phyloP scores from a whole-genome alignment of 1,140 invertebrate species.

The Thalassaphorura encarpata region DNA sequence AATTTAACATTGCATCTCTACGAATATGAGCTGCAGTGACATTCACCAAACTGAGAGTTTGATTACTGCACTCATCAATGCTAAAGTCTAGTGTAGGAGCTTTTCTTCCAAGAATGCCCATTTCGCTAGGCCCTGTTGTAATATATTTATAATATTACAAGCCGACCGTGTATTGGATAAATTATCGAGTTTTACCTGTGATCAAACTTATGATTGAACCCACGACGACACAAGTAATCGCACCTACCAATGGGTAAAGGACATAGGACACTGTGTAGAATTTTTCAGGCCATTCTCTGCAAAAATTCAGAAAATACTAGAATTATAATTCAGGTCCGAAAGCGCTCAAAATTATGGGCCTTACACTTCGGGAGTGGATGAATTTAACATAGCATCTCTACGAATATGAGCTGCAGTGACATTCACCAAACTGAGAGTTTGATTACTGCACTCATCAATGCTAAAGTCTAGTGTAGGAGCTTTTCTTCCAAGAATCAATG shows the following conservation, averaged over 20 bases:
- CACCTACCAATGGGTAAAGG: slow-evolving; percentile 29
- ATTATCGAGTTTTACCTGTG: slow-evolving; percentile 19
- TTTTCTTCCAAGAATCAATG: slow-evolving; percentile 1
- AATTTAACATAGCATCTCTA: neutral
- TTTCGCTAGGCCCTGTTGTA: too few relatives aligned
- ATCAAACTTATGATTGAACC: slow-evolving; percentile 24
- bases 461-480: slow-evolving; percentile 16
- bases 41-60: neutral
- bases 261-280: slow-evolving; percentile 29
- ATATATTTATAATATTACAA: too few relatives aligned
- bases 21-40: neutral
- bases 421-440: slow-evolving; percentile 8
- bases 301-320: neutral
- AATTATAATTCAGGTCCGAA: neutral
- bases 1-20: neutral
- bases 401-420: neutral
- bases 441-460: slow-evolving; percentile 18
- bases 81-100: neutral
- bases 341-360: neutral
- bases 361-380: neutral
- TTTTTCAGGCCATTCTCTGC: slow-evolving; percentile 25
- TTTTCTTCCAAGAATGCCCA: neutral
- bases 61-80: neutral
- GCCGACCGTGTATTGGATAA: too few relatives aligned
- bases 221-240: slow-evolving; percentile 12